Percentiles rank a stretch among this genome's conserved stretches.
phyloP scores from a whole-genome alignment of 2,888 invertebrate species.

The Erpobdella octoculata region DNA sequence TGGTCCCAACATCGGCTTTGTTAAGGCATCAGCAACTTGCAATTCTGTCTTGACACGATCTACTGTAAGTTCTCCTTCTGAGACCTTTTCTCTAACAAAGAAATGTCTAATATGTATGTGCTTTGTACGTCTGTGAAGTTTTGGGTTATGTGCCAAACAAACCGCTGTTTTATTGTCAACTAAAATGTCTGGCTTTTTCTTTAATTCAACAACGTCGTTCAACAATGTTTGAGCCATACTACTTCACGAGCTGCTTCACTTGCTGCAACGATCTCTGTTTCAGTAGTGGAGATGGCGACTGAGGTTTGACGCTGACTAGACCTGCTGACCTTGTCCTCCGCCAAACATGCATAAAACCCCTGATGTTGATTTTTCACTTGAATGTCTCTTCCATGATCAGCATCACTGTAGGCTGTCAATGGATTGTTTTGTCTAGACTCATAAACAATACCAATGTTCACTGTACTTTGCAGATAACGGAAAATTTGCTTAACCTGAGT shows the following conservation, averaged over 20 bases:
- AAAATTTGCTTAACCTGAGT: not conserved
- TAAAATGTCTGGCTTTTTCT: not conserved
- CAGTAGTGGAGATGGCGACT: not conserved
- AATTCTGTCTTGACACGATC: not conserved
- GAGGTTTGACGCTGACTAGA: not conserved
- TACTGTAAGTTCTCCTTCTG: not conserved
- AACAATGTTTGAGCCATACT: not conserved
- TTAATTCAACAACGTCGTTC: not conserved
- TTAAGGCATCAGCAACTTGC: not conserved
- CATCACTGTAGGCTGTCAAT: not conserved
- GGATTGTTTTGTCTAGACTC: not conserved
- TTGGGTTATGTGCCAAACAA: not conserved
- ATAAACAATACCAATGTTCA: not conserved
- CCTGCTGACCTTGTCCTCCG: not conserved
- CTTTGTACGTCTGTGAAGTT: not conserved
- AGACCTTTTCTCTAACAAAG: not conserved
- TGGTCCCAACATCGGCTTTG: constrained; percentile 16
- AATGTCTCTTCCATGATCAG: not conserved
- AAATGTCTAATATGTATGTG: not conserved
- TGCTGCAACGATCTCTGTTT: not conserved
- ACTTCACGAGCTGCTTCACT: not conserved
- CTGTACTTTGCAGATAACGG: not conserved
- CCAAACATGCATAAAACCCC: not conserved
- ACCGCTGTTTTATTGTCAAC: not conserved
- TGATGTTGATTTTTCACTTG: not conserved